These are phyloP conservation scores for Trileptium ribeirensis DNA, from an alignment of 2,888 invertebrate species.

Conservation along the genomic window DNA sequence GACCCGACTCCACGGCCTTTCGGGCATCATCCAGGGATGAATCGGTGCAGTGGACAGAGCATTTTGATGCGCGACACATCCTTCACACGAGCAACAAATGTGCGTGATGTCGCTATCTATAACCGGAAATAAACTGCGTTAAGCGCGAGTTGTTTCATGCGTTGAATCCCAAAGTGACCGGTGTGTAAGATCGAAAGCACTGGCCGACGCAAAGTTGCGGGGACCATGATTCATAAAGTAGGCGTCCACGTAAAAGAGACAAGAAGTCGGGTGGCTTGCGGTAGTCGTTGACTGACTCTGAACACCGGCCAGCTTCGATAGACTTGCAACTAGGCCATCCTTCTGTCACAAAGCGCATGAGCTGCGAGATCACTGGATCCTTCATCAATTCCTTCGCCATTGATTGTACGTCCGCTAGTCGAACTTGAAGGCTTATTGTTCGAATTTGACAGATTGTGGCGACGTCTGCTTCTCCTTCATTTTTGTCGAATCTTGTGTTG, in stretches of 20 bases:
- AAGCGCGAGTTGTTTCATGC: neutral
- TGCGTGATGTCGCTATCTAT: slow-evolving; percentile 3
- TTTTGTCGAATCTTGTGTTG: slow-evolving; percentile 18
- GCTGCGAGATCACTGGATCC: neutral
- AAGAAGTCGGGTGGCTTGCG: no score
- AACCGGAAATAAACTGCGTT: neutral
- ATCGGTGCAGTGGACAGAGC: slow-evolving; percentile 29
- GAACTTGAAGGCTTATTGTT: neutral
- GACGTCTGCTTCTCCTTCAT: slow-evolving; percentile 20
- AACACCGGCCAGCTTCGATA: no score
- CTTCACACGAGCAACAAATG: neutral
- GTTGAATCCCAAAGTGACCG: slow-evolving; percentile 2
- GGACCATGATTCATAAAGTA: neutral
- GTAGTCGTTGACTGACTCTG: no score
- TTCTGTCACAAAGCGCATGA: neutral
- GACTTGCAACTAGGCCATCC: neutral
- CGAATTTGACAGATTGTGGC: neutral
- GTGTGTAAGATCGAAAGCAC: neutral
- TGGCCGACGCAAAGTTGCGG: neutral
- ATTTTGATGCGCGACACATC: slow-evolving; percentile 12
- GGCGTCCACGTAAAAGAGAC: no score
- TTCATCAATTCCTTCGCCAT: neutral
- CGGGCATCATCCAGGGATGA: slow-evolving; percentile 41
- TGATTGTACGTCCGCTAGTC: neutral
- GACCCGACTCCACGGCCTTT: slow-evolving; percentile 39